A percentile compares a stretch with the other conserved stretches of the same genome.
phyloP scores from a whole-genome alignment of 2,113 vertebrate species.

The Dicaeum eximium region DNA sequence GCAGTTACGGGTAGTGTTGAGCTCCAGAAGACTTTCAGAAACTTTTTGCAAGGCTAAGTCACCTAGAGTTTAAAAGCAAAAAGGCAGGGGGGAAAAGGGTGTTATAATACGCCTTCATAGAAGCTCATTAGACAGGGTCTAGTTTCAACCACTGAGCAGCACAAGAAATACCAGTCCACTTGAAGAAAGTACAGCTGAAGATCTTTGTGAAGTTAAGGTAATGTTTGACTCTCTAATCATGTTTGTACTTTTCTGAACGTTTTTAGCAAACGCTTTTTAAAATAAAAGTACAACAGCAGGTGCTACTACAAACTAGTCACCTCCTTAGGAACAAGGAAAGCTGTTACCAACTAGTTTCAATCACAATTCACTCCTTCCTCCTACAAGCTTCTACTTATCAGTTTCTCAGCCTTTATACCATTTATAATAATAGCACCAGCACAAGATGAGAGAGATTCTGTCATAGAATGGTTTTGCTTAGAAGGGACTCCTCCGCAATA shows the following conservation, averaged over 20 bases:
- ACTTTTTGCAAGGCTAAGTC: constrained; percentile 64
- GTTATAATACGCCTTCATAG: neutral
- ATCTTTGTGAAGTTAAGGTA: neutral
- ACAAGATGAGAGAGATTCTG: neutral
- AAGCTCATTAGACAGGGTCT: neutral
- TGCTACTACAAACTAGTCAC: neutral
- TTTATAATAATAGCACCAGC: neutral
- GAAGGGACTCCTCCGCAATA: neutral
- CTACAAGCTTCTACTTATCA: neutral
- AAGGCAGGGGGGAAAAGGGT: fast-evolving
- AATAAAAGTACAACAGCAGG: neutral
- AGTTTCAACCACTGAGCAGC: neutral
- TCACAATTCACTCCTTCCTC: neutral
- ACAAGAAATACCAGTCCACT: neutral
- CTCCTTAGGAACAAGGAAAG: neutral
- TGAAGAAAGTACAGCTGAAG: neutral
- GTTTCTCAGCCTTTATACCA: neutral
- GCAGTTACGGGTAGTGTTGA: constrained; percentile 73
- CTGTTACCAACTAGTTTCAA: neutral
- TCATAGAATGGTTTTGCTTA: neutral
- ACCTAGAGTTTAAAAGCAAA: constrained; percentile 66
- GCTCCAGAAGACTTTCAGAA: constrained; percentile 76
- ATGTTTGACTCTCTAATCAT: neutral
- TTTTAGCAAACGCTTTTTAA: neutral
- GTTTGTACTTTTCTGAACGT: neutral